A percentile compares a stretch with the other conserved stretches of the same genome.
These are phyloP conservation scores for Amphipoea lucens DNA, from an alignment of 2,888 invertebrate genomes.

Conservation along the genomic window DNA sequence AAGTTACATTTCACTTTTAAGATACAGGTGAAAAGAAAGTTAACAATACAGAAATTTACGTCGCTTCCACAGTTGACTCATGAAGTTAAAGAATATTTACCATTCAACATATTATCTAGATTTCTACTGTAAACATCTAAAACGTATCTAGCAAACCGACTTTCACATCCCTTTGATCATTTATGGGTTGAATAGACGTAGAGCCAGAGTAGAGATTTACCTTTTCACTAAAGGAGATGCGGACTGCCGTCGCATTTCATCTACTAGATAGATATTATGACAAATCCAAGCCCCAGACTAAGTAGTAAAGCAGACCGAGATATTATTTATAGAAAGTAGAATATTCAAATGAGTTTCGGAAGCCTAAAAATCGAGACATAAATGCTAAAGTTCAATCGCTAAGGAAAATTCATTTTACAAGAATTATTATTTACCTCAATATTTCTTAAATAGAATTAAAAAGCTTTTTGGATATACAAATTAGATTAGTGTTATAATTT, in stretches of 20 bases:
- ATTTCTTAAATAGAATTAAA: background rate
- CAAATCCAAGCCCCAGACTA: background rate
- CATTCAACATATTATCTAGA: background rate
- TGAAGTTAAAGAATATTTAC: slow-evolving; percentile 5
- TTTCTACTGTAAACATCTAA: slow-evolving; percentile 12
- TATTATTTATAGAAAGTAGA: slow-evolving; percentile 20
- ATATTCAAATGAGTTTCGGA: slow-evolving; percentile 41
- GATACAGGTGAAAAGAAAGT: slow-evolving; percentile 58
- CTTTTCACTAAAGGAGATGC: slow-evolving; percentile 22
- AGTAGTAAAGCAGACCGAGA: background rate
- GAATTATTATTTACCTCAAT: background rate
- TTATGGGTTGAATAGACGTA: slow-evolving; percentile 12
- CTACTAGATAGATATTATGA: slow-evolving; percentile 17
- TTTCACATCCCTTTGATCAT: slow-evolving; percentile 26
- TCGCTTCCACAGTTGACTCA: slow-evolving; percentile 2
- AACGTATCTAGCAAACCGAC: slow-evolving; percentile 7
- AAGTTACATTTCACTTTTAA: slow-evolving; percentile 55
- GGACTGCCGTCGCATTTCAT: slow-evolving; percentile 13
- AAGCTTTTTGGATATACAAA: background rate
- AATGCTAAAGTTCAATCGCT: background rate
- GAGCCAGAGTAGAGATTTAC: background rate
- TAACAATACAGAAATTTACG: slow-evolving; percentile 30
- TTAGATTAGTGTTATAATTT: background rate
- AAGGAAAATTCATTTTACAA: slow-evolving; percentile 1
- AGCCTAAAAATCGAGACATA: slow-evolving; percentile 17